phyloP scores from a whole-genome alignment of 2,888 invertebrate genomes.

The Drosophila affinis region DNA sequence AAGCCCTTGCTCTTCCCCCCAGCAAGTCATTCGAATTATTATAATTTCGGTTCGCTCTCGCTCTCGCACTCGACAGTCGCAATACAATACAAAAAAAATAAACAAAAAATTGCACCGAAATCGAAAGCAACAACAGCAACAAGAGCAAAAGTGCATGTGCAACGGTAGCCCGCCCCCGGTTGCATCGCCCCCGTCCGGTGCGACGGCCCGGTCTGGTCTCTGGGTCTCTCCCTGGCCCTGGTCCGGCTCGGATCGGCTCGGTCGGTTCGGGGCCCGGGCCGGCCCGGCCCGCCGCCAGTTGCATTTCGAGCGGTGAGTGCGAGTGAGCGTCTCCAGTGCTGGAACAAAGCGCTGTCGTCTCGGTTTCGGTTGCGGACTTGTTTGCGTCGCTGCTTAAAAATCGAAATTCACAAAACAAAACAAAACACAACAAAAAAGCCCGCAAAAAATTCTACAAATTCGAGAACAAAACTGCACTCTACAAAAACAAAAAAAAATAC shows the following conservation, averaged over 20 bases:
- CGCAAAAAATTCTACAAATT: slow-evolving; percentile 55
- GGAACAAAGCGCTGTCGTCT: slow-evolving; percentile 58
- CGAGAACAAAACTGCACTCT: slow-evolving; percentile 65
- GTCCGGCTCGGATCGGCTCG: slow-evolving; percentile 53
- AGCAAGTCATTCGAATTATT: slow-evolving; percentile 54
- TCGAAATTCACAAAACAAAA: slow-evolving; percentile 55
- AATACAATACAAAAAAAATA: slow-evolving; percentile 46
- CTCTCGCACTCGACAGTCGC: slow-evolving; percentile 70
- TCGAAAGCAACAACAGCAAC: slow-evolving; percentile 24
- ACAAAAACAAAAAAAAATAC: slow-evolving; percentile 8
- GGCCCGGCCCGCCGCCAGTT: slow-evolving; percentile 60
- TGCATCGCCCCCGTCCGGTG: slow-evolving; percentile 50
- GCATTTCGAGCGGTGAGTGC: slow-evolving; percentile 79
- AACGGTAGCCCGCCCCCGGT: slow-evolving; percentile 67
- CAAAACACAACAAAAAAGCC: slow-evolving; percentile 48
- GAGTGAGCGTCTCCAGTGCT: slow-evolving; percentile 76
- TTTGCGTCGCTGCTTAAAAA: slow-evolving; percentile 43
- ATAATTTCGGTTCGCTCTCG: slow-evolving; percentile 61
- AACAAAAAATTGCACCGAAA: slow-evolving; percentile 42
- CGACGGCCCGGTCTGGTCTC: not conserved
- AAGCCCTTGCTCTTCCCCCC: not conserved
- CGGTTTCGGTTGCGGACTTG: slow-evolving; percentile 63
- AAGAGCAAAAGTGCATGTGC: slow-evolving; percentile 78
- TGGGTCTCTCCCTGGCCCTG: slow-evolving; percentile 26
- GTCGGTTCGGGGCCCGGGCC: slow-evolving; percentile 43